These are phyloP conservation scores for Aeoliscus strigatus DNA, from an alignment of 2,797 vertebrate species.

Conservation along the genomic window DNA sequence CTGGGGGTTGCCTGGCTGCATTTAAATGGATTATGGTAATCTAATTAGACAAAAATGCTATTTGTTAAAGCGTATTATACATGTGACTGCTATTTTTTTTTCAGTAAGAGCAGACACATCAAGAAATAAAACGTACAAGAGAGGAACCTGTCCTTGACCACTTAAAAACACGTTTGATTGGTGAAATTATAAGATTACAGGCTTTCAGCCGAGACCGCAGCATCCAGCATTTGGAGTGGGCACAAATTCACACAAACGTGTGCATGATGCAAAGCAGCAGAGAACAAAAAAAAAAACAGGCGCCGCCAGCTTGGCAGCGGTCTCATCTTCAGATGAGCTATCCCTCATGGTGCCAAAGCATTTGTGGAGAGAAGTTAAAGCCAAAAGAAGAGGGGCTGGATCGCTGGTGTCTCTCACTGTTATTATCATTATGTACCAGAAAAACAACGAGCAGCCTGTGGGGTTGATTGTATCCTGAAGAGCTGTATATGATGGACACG, in stretches of 20 bases:
- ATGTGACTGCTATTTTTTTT: slow-evolving; percentile 51
- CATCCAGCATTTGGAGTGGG: slow-evolving; percentile 56
- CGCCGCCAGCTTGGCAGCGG: slow-evolving; percentile 63
- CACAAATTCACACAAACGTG: slow-evolving; percentile 55
- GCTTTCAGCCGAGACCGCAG: slow-evolving; percentile 24
- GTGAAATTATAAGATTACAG: slow-evolving; percentile 34
- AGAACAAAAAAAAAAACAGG: slow-evolving; percentile 53
- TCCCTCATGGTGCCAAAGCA: slow-evolving; percentile 48
- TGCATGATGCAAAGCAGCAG: slow-evolving; percentile 53
- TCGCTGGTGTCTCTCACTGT: slow-evolving; percentile 10
- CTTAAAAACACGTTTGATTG: slow-evolving; percentile 25
- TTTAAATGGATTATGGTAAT: slow-evolving; percentile 66
- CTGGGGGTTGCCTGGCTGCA: slow-evolving; percentile 49
- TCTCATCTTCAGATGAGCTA: slow-evolving; percentile 45
- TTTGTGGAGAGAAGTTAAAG: slow-evolving; percentile 50
- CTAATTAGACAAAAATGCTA: slow-evolving; percentile 55
- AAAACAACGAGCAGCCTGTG: too few species aligned
- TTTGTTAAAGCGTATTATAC: slow-evolving; percentile 52
- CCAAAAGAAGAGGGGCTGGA: slow-evolving; percentile 7
- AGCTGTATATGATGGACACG: too few species aligned
- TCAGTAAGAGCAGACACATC: slow-evolving; percentile 23
- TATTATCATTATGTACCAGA: slow-evolving; percentile 1
- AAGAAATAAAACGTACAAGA: slow-evolving; percentile 20
- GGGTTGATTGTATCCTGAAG: too few species aligned
- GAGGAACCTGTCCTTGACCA: slow-evolving; percentile 16